A percentile compares a stretch with the other conserved stretches of the same genome.
These are phyloP conservation scores for Plestiodon gilberti DNA, from an alignment of 2,113 vertebrate species.

Conservation along the genomic window DNA sequence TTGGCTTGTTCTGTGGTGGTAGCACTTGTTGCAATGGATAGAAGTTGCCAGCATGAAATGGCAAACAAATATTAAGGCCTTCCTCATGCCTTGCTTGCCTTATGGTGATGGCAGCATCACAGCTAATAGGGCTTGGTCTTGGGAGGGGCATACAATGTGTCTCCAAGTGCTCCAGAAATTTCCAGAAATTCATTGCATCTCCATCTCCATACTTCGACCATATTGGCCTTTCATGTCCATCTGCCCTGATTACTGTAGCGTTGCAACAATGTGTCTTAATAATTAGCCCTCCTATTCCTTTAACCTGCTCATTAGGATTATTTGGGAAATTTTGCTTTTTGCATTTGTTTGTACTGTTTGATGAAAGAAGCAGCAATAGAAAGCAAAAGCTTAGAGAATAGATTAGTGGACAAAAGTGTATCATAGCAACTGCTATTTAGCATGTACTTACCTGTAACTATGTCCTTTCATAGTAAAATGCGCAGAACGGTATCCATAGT, in stretches of 20 bases:
- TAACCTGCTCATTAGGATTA: neutral
- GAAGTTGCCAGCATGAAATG: neutral
- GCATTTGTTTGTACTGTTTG: neutral
- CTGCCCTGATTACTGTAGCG: neutral
- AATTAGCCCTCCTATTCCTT: neutral
- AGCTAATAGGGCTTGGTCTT: neutral
- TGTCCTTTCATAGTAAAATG: neutral
- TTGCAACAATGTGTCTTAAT: neutral
- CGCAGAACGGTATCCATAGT: neutral
- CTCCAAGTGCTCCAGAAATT: neutral
- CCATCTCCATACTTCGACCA: neutral
- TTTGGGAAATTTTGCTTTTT: neutral
- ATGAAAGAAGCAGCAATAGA: slow-evolving; percentile 2
- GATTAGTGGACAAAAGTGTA: neutral
- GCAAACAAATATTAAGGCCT: neutral
- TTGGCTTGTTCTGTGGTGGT: neutral
- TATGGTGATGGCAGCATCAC: neutral
- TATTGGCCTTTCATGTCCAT: neutral
- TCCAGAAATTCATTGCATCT: neutral
- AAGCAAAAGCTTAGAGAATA: slow-evolving; percentile 31
- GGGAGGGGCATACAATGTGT: neutral
- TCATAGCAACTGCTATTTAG: slow-evolving; percentile 34
- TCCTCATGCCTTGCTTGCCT: neutral
- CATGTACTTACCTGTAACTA: neutral
- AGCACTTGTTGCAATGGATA: neutral